phyloP scores from a whole-genome alignment of 1,140 invertebrate genomes.

The Ostrea edulis region DNA sequence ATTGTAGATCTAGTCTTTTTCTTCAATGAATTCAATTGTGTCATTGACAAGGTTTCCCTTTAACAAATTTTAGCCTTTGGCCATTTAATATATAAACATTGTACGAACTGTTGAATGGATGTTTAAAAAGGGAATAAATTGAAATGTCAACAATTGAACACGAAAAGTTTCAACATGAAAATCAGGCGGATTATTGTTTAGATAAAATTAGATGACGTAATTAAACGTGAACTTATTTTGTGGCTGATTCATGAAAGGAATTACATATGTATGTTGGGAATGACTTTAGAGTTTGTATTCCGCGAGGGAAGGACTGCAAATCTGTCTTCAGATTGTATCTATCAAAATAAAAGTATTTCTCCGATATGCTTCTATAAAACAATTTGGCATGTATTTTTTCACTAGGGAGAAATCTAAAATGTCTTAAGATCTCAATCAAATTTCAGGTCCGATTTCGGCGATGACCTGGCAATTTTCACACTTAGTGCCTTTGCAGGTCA shows the following conservation, averaged over 20 bases:
- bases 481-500: neutral
- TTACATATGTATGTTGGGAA: too few relatives aligned
- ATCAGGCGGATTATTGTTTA: neutral
- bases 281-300: too few relatives aligned
- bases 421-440: too few relatives aligned
- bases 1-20: neutral
- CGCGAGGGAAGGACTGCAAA: too few relatives aligned
- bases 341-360: too few relatives aligned
- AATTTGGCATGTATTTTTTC: too few relatives aligned
- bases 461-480: neutral
- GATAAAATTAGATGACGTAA: neutral
- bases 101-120: neutral
- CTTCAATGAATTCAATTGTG: neutral
- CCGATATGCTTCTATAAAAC: too few relatives aligned
- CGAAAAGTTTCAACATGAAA: neutral
- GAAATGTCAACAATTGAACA: neutral
- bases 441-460: neutral
- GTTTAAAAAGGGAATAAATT: neutral
- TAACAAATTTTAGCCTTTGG: neutral
- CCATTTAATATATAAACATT: neutral
- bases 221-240: neutral
- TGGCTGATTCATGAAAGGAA: neutral
- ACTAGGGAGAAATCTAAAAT: too few relatives aligned
- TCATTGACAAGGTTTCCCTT: neutral
- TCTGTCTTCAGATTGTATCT: too few relatives aligned